Percentiles rank a stretch among this genome's conserved stretches.
Conservation (phyloP, 2,113 vertebrate genomes). For the Synodontis membranacea region DNA sequence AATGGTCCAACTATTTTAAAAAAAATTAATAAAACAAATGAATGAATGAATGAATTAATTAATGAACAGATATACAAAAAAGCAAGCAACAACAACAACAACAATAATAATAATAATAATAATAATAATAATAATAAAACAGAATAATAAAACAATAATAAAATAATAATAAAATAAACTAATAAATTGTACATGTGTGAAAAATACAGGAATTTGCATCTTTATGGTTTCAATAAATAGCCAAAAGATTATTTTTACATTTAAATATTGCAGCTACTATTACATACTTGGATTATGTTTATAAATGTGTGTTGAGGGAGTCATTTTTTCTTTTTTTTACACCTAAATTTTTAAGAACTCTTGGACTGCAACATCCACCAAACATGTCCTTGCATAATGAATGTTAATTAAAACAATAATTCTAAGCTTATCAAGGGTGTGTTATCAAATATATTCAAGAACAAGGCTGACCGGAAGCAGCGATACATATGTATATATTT, state of each 20-base stretch:
- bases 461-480: not conserved
- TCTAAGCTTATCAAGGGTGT: not conserved
- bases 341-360: not conserved
- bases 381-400: slow-evolving; percentile 11
- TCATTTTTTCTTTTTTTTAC: not conserved
- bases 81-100: too few relatives aligned
- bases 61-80: not conserved
- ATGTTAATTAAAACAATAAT: slow-evolving; percentile 3
- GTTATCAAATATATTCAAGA: slow-evolving; percentile 11
- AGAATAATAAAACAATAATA: too few relatives aligned
- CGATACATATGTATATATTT: not conserved
- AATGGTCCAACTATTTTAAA: not conserved
- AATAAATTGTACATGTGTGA: not conserved
- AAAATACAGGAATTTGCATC: not conserved
- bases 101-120: too few relatives aligned
- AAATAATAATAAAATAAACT: too few relatives aligned
- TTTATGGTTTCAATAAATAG: not conserved
- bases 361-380: not conserved
- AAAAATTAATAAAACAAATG: not conserved
- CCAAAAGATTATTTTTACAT: not conserved
- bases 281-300: not conserved
- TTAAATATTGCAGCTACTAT: not conserved
- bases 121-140: too few relatives aligned
- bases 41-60: not conserved
- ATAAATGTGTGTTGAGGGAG: not conserved